phyloP scores from a whole-genome alignment of 2,113 vertebrate species.

The Platichthys stellatus region DNA sequence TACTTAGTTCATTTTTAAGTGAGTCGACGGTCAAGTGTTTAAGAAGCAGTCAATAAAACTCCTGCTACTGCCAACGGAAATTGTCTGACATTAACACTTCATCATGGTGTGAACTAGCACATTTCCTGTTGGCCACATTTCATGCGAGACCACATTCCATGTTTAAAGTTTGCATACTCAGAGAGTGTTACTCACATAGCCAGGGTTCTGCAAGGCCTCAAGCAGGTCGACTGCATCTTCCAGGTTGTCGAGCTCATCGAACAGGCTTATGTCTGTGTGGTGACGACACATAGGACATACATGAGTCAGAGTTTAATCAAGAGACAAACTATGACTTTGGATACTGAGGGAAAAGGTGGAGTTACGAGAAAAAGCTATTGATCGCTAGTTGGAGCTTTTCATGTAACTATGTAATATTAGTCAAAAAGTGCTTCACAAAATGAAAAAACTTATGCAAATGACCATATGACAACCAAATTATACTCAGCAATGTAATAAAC shows the following conservation, averaged over 20 bases:
- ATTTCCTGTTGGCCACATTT: background rate
- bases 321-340: background rate
- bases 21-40: too few species aligned
- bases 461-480: too few species aligned
- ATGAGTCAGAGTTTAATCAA: background rate
- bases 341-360: too few species aligned
- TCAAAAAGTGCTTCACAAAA: too few species aligned
- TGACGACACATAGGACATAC: background rate
- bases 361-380: background rate
- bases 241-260: conserved; percentile 88
- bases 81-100: background rate
- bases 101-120: background rate
- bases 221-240: conserved; percentile 84
- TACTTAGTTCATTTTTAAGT: too few species aligned
- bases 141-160: background rate
- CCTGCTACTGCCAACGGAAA: background rate
- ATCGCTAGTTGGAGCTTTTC: background rate
- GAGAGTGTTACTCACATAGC: conserved; percentile 82
- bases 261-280: conserved; percentile 86
- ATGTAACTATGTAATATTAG: background rate
- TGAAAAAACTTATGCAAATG: too few species aligned
- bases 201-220: conserved; percentile 71
- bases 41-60: conserved; percentile 4
- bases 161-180: background rate
- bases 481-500: too few species aligned